phyloP scores from a whole-genome alignment of 1,140 invertebrate genomes.

The Oppia nitens region DNA sequence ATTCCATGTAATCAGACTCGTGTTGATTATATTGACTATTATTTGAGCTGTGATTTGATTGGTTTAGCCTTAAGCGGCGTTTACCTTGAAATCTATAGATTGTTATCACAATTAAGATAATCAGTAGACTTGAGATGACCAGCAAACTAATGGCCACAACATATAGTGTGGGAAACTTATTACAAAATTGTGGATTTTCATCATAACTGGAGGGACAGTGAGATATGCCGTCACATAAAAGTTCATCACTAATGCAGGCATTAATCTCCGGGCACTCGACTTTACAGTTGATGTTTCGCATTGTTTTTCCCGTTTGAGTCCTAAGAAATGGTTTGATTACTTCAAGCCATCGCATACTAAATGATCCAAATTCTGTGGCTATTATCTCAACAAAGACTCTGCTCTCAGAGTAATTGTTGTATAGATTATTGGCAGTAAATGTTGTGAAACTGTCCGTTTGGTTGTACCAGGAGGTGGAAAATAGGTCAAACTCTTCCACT shows the following conservation, averaged over 20 bases:
- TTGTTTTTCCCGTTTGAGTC: conserved; percentile 33
- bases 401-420: conserved; percentile 20
- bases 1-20: not conserved
- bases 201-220: conserved; percentile 76
- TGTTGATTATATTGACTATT: not conserved
- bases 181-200: conserved; percentile 47
- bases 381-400: conserved; percentile 58
- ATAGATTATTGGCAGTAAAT: not conserved
- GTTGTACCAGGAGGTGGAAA: not conserved
- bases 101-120: not conserved
- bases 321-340: conserved; percentile 36
- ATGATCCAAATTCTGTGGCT: conserved; percentile 48
- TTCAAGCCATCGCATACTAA: conserved; percentile 64
- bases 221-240: conserved; percentile 68
- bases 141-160: conserved; percentile 6
- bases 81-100: not conserved
- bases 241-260: conserved; percentile 65
- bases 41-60: not conserved
- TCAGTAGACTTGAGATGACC: not conserved
- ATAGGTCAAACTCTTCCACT: not conserved
- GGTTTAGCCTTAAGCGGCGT: not conserved
- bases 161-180: conserved; percentile 18
- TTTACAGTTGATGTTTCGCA: conserved; percentile 38
- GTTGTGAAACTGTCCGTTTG: not conserved
- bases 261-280: conserved; percentile 65